These are phyloP conservation scores for Macrophya annulata DNA, from an alignment of 2,888 invertebrate genomes.

Conservation along the genomic window DNA sequence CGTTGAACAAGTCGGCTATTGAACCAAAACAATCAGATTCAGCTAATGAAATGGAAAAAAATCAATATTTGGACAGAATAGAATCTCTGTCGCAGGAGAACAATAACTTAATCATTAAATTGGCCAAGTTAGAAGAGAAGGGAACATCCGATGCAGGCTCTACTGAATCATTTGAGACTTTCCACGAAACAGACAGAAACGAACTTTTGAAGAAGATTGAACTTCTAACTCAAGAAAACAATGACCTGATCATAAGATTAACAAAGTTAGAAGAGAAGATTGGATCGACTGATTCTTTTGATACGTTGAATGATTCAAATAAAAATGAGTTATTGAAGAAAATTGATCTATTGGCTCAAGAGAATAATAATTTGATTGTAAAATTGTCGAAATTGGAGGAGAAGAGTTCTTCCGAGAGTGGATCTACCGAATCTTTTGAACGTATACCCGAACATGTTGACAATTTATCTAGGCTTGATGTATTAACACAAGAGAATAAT, in stretches of 20 bases:
- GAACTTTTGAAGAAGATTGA: constrained; percentile 70
- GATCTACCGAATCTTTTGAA: constrained; percentile 77
- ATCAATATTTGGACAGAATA: constrained; percentile 82
- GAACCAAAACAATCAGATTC: constrained; percentile 81
- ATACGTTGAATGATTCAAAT: constrained; percentile 71
- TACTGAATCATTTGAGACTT: constrained; percentile 72
- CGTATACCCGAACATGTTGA: constrained; percentile 73
- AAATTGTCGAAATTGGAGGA: constrained; percentile 74
- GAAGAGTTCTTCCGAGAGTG: constrained; percentile 75
- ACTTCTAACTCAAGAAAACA: constrained; percentile 67
- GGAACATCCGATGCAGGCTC: constrained; percentile 71
- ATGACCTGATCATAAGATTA: constrained; percentile 67
- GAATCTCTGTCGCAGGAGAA: constrained; percentile 86
- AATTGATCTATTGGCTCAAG: constrained; percentile 72
- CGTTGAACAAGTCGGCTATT: constrained; percentile 73
- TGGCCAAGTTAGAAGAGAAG: constrained; percentile 84
- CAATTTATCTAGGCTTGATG: constrained; percentile 68
- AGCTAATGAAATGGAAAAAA: constrained; percentile 80
- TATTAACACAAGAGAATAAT: constrained; percentile 72
- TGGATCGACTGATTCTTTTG: constrained; percentile 74
- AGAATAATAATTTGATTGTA: constrained; percentile 71
- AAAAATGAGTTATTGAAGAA: constrained; percentile 72
- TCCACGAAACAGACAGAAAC: constrained; percentile 67
- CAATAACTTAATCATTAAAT: constrained; percentile 87
- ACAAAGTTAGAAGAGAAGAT: constrained; percentile 67